Evolutionary conservation across 2,113 vertebrate species (phyloP), one percentile per base, ranked within the genome.

Genomic region (Nanorana parkeri): DNA sequence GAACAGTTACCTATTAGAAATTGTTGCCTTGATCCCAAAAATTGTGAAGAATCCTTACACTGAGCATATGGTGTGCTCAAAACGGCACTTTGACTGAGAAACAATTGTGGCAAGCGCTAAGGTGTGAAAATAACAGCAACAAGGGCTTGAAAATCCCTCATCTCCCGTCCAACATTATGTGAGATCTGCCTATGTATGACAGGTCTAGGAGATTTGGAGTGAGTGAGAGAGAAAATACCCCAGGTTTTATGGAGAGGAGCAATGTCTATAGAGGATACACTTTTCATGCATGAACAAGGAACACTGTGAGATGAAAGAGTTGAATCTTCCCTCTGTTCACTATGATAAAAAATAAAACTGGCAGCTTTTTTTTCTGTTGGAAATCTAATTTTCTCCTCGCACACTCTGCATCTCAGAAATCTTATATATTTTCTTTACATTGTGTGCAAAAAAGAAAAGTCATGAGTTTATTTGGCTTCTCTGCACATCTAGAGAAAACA

Each of bases 271-370:
- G 28, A 60, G 55, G 7, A 29, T 28, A 17, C 72, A 61, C 29
- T 23, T 75, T 21, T 47, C 55, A 75, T 41, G 29, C 55, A 75
- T 19, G 56, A 61, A 60, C 56, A 58, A 55, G 60, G 71, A 74
- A 74, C 20, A 74, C 60, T 36, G 21, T 60, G 16, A 60, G 54
- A 74, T 74, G 71, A 74, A 74, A 74, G 71, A 58, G 58, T 20
- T 32, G 29, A 32, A 74, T 58, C 71, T 74, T 20, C 20, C 55
- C 32, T 29, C 52, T 74, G 28, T 74, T 32, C 20, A 19, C 54
- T 74, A 21, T 60, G 71, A 74, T 74, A 55, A 74, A 60, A n/a
- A 58, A 74, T 36, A 60, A 36, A 60, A 36, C 71, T 4, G 24
- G 32, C 26, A 36, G 13, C 54, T 15, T 16, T 64, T 16, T 64